Evolutionary conservation across 2,888 invertebrate genomes (phyloP).

Genomic region (Rotaria sp.): DNA sequence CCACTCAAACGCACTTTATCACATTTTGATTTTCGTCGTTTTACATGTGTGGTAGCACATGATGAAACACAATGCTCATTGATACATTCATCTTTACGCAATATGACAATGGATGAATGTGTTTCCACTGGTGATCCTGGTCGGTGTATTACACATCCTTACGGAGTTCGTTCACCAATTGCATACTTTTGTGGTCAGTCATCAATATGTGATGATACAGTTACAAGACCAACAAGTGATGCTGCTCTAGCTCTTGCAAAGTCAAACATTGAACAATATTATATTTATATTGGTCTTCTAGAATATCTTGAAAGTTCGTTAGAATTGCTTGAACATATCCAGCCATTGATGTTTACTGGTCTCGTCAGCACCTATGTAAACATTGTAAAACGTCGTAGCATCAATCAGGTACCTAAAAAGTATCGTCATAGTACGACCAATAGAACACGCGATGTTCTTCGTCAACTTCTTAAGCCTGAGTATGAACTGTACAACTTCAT

Average conservation of each 20-base stretch:
- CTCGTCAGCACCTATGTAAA: neutral
- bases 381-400: fast-evolving
- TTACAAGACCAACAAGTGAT: neutral
- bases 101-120: neutral
- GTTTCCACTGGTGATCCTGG: neutral
- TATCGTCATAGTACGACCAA: neutral
- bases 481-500: neutral
- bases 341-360: neutral
- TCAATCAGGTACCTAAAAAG: neutral
- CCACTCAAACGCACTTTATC: neutral
- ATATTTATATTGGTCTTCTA: neutral
- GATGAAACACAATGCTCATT: neutral
- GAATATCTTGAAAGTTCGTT: neutral
- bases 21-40: neutral
- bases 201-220: neutral
- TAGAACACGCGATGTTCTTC: neutral
- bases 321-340: neutral
- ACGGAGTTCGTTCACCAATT: neutral
- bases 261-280: neutral
- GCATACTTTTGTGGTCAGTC: neutral
- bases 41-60: neutral
- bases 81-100: neutral
- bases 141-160: neutral
- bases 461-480: neutral
- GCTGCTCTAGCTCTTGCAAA: neutral